Percentiles rank a stretch among this genome's conserved stretches.
phyloP scores from a whole-genome alignment of 2,888 invertebrate genomes.

The Alcis repandata region DNA sequence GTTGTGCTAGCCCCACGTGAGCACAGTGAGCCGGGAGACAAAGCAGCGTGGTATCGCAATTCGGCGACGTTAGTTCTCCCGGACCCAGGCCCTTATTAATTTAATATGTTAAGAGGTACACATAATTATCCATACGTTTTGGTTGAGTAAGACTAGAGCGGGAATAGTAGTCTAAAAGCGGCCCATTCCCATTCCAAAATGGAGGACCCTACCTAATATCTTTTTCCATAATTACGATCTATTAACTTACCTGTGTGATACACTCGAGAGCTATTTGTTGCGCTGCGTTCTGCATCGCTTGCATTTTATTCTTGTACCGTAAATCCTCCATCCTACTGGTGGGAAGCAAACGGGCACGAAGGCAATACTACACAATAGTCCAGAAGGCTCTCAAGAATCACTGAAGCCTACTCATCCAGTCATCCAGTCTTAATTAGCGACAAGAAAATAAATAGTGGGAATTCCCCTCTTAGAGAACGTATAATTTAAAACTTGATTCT shows the following conservation, averaged over 20 bases:
- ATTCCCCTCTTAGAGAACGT: neutral
- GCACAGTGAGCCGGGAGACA: no score
- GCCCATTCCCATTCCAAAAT: conserved; percentile 2
- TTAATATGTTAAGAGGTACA: no score
- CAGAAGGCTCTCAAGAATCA: neutral
- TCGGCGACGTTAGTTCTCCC: no score
- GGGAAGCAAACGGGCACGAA: conserved; percentile 7
- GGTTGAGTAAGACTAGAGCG: no score
- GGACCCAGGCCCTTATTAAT: no score
- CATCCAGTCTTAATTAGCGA: no score
- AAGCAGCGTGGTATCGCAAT: no score
- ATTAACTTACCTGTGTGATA: conserved; percentile 71
- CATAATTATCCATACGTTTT: no score
- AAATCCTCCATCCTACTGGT: conserved; percentile 74
- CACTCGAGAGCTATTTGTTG: conserved; percentile 80
- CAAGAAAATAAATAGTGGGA: neutral
- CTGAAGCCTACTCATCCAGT: neutral
- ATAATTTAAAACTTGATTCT: neutral
- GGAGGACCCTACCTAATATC: neutral
- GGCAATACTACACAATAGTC: neutral
- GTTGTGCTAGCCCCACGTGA: no score
- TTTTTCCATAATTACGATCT: no score
- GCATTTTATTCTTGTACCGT: conserved; percentile 70
- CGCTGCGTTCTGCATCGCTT: conserved; percentile 71
- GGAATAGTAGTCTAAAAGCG: no score